Percentiles rank a stretch among this genome's conserved stretches.
phyloP scores from a whole-genome alignment of 2,113 vertebrate species.

The Gymnogyps californianus region DNA sequence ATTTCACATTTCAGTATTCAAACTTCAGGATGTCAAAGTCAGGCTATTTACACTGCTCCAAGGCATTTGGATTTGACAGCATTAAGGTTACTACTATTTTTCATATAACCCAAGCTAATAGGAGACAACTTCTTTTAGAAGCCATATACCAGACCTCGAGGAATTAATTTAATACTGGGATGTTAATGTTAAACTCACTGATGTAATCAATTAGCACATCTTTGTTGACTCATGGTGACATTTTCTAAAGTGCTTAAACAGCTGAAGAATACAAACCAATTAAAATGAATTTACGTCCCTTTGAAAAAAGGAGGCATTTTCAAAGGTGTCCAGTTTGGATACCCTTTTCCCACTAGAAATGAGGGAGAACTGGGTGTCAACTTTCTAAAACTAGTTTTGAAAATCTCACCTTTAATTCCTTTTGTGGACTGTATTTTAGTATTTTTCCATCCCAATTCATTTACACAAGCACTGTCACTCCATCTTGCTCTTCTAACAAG shows the following conservation, averaged over 20 bases:
- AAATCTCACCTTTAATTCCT: background rate
- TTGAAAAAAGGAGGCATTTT: background rate
- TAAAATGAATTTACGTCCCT: background rate
- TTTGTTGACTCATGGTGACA: conserved; percentile 30
- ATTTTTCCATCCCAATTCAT: background rate
- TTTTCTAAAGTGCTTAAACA: conserved; percentile 26
- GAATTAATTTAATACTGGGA: background rate
- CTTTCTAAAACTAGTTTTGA: background rate
- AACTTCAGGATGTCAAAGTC: background rate
- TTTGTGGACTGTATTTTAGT: background rate
- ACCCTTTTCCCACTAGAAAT: background rate
- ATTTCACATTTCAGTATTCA: background rate
- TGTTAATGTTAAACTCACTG: conserved; percentile 7
- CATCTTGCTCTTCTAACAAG: background rate
- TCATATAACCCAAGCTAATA: background rate
- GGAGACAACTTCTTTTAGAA: background rate
- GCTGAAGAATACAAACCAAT: background rate
- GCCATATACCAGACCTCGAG: background rate
- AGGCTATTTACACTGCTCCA: background rate
- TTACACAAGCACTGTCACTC: background rate
- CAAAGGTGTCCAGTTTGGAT: background rate
- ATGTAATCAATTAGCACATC: conserved; percentile 11
- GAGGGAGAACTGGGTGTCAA: background rate
- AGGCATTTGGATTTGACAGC: background rate
- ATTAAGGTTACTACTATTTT: background rate